Percentiles rank a stretch among this genome's conserved stretches.
These are phyloP conservation scores for Hydrotaea diabolus DNA, from an alignment of 2,888 invertebrate species.

Conservation along the genomic window DNA sequence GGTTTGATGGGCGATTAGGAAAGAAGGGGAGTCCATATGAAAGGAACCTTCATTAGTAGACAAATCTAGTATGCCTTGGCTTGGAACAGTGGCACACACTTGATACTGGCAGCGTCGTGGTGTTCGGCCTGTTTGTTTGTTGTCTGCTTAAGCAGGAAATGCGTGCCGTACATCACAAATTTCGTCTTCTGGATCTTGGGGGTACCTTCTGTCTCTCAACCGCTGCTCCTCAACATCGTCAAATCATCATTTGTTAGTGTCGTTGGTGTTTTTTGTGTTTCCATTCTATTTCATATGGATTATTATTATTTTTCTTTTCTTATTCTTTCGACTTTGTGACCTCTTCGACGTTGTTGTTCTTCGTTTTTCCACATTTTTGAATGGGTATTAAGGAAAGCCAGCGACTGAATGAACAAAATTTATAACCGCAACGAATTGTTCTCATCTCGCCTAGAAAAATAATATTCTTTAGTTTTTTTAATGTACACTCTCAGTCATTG, in stretches of 20 bases:
- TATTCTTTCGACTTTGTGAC: constrained; percentile 57
- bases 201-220: no score
- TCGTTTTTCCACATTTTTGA: constrained; percentile 20
- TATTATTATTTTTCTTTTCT: constrained; percentile 19
- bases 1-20: not conserved
- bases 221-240: constrained; percentile 19
- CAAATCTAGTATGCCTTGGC: not conserved
- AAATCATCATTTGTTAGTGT: constrained; percentile 66
- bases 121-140: not conserved
- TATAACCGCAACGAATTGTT: constrained; percentile 70
- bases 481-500: no score
- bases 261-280: constrained; percentile 42
- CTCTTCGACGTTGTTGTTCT: constrained; percentile 37
- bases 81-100: not conserved
- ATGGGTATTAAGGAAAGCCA: constrained; percentile 11
- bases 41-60: constrained; percentile 47
- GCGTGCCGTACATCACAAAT: constrained; percentile 68
- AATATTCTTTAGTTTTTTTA: not conserved
- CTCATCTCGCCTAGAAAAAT: constrained; percentile 8
- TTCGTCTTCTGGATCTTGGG: not conserved
- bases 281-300: constrained; percentile 4
- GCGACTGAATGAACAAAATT: constrained; percentile 61
- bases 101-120: not conserved
- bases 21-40: not conserved
- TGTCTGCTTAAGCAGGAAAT: constrained; percentile 64